phyloP scores from a whole-genome alignment of 2,888 invertebrate species.

The Yponomeuta cagnagella region DNA sequence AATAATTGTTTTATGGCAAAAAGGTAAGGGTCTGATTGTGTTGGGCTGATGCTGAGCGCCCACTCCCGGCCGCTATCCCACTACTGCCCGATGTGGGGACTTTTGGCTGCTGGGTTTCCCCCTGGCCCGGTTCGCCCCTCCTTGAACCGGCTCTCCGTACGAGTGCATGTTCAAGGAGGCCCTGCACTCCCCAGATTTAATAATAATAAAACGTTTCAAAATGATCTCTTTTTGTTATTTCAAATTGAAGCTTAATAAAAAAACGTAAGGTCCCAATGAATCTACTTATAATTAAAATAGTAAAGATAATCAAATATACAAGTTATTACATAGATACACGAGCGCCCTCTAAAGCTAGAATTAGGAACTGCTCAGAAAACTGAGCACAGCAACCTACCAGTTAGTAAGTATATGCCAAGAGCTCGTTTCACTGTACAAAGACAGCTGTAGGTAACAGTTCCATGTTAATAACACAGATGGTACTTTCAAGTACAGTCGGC shows the following conservation, averaged over 20 bases:
- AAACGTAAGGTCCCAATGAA: not conserved
- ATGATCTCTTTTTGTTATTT: too few relatives aligned
- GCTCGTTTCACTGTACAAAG: not conserved
- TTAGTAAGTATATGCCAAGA: not conserved
- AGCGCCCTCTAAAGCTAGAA: constrained; percentile 1
- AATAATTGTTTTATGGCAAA: constrained; percentile 24
- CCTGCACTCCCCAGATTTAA: constrained; percentile 78
- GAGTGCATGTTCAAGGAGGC: too few relatives aligned
- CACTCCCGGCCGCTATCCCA: constrained; percentile 99
- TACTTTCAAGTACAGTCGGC: not conserved
- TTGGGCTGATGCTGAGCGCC: constrained; percentile 89
- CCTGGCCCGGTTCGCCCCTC: constrained; percentile 99
- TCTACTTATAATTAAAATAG: not conserved
- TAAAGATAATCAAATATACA: not conserved
- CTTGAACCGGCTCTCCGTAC: too few relatives aligned
- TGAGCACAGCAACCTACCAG: not conserved
- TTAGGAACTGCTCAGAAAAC: not conserved
- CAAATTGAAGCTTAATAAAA: not conserved
- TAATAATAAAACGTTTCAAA: too few relatives aligned
- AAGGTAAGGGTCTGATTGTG: constrained; percentile 66
- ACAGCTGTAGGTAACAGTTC: not conserved
- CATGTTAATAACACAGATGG: not conserved
- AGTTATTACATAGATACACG: not conserved
- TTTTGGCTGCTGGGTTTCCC: constrained; percentile 99
- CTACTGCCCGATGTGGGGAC: constrained; percentile 99